Conservation (phyloP, 2,113 vertebrate genomes). For the Rhea americana region DNA sequence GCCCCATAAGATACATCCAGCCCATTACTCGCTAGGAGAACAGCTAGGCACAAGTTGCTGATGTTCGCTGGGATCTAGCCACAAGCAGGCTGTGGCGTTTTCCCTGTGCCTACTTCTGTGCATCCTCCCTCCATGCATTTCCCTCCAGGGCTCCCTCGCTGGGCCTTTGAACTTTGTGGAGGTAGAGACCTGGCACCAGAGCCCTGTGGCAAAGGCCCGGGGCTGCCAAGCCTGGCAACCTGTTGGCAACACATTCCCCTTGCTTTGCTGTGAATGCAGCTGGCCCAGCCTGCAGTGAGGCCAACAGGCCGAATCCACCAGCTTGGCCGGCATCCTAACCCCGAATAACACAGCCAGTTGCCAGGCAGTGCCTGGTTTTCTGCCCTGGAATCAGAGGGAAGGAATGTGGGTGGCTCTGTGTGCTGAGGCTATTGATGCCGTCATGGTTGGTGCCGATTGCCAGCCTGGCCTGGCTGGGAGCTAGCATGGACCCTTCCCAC, state of each 20-base stretch:
- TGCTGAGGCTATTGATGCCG: neutral
- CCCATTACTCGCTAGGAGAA: neutral
- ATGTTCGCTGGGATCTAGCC: no score
- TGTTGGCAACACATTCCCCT: neutral
- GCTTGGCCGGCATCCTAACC: constrained; percentile 16
- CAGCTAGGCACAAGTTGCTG: neutral
- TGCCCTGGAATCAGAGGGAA: neutral
- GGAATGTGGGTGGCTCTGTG: neutral
- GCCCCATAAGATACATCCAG: neutral
- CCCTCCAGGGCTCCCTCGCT: neutral
- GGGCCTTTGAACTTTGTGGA: neutral
- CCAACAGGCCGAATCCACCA: neutral
- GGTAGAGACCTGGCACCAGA: neutral
- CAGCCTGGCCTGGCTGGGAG: neutral
- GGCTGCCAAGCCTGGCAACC: neutral
- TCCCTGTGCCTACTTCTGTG: neutral
- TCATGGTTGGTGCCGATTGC: neutral
- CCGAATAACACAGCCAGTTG: neutral
- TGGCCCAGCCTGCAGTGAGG: neutral
- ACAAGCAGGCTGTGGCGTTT: neutral
- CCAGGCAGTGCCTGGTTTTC: constrained; percentile 18
- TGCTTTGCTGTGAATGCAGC: neutral
- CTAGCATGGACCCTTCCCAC: accelerated
- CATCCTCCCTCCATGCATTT: neutral
- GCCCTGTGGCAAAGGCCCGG: neutral